Base-by-base conservation (phyloP, 1,140 invertebrate species). In the Hetaerina americana region DNA sequence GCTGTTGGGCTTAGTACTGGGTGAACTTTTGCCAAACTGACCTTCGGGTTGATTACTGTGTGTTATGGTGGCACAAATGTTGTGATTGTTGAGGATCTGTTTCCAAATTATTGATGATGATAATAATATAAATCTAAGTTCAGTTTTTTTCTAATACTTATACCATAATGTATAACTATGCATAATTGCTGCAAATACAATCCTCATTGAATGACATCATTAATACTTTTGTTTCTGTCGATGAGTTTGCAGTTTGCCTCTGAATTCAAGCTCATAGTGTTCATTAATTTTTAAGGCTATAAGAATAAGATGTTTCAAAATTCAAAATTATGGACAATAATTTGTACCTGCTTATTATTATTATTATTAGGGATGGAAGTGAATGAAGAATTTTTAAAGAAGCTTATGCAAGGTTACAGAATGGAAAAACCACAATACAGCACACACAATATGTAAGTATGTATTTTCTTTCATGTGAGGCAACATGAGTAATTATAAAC, bases 401-500 rank as follows among this genome's bases (percentile, higher is more conserved):
- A 79, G 22, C 75, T 85, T 1, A 79, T 81, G 71, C 76, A 77
- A 71, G 84, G 84, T 5, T 82, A 82, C 70, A 73, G 82, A 40
- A 83, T 84, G 79, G 79, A 80, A 66, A 78, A 78, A 73, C 84
- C 84, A 27, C 71, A 77, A 71, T 80, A 76, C 75, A 78, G 79
- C 8, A 78, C 79, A 24, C 76, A 78, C 66, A 78, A 81, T 57
- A 78, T 83, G 83, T 84, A 78, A 77, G 80, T 76, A 28, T 5
- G 1, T 29, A 26, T 25, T 26, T n/a, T n/a, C n/a, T n/a, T n/a
- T n/a, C n/a, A n/a, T n/a, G n/a, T n/a, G n/a, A n/a, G n/a, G 12
- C 12, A 57, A 57, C 12, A 12, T 22, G 22, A 57, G 22, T 12
- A n/a, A n/a, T 57, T 57, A 12, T 12, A 12, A 22, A 12, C 22